Conservation (phyloP, 1,140 invertebrate genomes). For the Trigoniulus corallinus region DNA sequence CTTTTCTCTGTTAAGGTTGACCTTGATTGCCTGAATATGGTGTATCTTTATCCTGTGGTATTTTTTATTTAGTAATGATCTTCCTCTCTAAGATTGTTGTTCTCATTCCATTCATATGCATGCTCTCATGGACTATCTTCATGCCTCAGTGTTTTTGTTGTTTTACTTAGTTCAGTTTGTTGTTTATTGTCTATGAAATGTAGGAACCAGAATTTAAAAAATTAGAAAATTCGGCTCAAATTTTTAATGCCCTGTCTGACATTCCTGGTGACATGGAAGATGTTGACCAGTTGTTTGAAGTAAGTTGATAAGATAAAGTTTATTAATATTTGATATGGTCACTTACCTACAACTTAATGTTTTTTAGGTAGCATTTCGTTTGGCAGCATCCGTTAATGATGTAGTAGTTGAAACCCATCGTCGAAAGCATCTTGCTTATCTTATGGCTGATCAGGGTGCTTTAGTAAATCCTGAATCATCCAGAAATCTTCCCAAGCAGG, state of each 20-base stretch:
- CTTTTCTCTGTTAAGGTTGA: conserved; percentile 1
- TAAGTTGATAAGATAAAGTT: conserved; percentile 19
- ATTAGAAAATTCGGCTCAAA: conserved; percentile 84
- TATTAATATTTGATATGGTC: neutral
- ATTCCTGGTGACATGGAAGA: conserved; percentile 84
- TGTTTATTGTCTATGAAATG: conserved; percentile 14
- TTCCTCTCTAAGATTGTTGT: too few species aligned
- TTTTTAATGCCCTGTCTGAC: conserved; percentile 90
- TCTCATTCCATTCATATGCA: too few species aligned
- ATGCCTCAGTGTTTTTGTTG: conserved; percentile 6
- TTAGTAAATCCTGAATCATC: conserved; percentile 75
- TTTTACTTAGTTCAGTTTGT: too few species aligned
- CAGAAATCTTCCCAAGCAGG: conserved; percentile 77
- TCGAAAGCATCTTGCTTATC: conserved; percentile 75
- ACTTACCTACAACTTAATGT: too few species aligned
- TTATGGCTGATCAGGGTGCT: conserved; percentile 91
- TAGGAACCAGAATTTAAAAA: conserved; percentile 38
- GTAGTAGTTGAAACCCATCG: conserved; percentile 78
- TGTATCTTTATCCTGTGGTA: too few species aligned
- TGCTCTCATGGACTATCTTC: too few species aligned
- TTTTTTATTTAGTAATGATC: too few species aligned
- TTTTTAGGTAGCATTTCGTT: conserved; percentile 21
- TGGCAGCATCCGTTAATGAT: conserved; percentile 49
- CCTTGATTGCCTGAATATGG: conserved; percentile 1
- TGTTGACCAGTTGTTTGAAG: conserved; percentile 59